A percentile compares a stretch with the other conserved stretches of the same genome.
phyloP scores from a whole-genome alignment of 2,888 invertebrate species.

The Neria commutata region DNA sequence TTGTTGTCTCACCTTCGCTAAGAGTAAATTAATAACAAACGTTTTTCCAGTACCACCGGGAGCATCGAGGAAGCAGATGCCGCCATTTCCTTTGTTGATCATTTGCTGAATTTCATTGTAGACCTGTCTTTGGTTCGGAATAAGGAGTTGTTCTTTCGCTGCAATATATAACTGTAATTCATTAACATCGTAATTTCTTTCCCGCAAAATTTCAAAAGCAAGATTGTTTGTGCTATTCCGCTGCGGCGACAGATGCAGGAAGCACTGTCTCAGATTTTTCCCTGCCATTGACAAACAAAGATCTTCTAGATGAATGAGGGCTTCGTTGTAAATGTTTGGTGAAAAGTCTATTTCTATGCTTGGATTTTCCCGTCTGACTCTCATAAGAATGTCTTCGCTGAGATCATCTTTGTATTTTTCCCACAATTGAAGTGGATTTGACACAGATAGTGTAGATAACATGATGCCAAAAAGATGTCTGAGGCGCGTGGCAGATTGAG shows the following conservation, averaged over 20 bases:
- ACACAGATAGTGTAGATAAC: too few relatives aligned
- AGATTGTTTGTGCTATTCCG: too few relatives aligned
- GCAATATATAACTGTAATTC: conserved; percentile 15
- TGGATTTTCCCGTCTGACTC: conserved; percentile 1
- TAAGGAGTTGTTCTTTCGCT: conserved; percentile 21
- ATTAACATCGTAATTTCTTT: conserved; percentile 20
- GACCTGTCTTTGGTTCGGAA: conserved; percentile 16
- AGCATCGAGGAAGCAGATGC: conserved; percentile 7
- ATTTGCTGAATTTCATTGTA: conserved; percentile 13
- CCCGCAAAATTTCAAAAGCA: conserved; percentile 17
- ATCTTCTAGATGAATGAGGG: conserved; percentile 23
- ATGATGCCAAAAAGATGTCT: conserved; percentile 13
- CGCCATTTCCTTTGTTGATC: conserved; percentile 1
- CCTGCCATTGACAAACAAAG: conserved; percentile 24
- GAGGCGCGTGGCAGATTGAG: not conserved
- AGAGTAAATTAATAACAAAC: conserved; percentile 7
- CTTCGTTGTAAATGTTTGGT: conserved; percentile 24
- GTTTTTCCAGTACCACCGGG: conserved; percentile 15
- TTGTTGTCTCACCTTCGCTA: conserved; percentile 9
- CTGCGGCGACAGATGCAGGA: too few relatives aligned
- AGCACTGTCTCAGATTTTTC: too few relatives aligned
- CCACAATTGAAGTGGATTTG: conserved; percentile 23
- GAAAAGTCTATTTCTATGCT: not conserved
- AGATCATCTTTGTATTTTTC: conserved; percentile 25
- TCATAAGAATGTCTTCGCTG: conserved; percentile 25